Evolutionary conservation across 2,888 invertebrate genomes (phyloP).

Genomic region (Psylliodes chrysocephalus): DNA sequence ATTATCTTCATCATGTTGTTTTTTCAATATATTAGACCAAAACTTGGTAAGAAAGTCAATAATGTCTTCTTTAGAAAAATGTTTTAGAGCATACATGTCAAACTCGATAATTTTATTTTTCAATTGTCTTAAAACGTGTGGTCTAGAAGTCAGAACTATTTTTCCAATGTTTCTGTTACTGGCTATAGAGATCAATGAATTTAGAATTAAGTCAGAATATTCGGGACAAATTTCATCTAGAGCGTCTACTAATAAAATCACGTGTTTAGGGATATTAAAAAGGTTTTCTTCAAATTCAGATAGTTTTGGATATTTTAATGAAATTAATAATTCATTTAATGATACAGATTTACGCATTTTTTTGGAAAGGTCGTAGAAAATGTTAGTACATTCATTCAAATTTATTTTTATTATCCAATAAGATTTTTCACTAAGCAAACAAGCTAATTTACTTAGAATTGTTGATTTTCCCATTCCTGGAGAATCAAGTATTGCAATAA

Average conservation of each 20-base stretch:
- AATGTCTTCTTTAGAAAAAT: neutral
- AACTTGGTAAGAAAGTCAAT: neutral
- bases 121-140: slow-evolving; percentile 7
- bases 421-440: neutral
- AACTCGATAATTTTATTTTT: neutral
- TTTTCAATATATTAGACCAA: neutral
- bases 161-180: slow-evolving; percentile 10
- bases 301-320: neutral
- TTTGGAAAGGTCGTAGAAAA: neutral
- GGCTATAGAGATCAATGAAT: neutral
- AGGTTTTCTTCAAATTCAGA: slow-evolving; percentile 7
- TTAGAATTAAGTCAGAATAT: slow-evolving; percentile 21
- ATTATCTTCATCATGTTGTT: neutral
- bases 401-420: slow-evolving; percentile 11
- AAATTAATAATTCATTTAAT: slow-evolving; percentile 9
- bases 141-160: slow-evolving; percentile 21
- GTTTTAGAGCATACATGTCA: neutral
- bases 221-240: slow-evolving; percentile 24
- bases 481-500: slow-evolving; percentile 16
- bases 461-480: slow-evolving; percentile 24
- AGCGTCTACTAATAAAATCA: slow-evolving; percentile 20
- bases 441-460: slow-evolving; percentile 1
- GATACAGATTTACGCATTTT: neutral
- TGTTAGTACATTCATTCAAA: slow-evolving; percentile 6
- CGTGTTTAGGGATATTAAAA: neutral